Evolutionary conservation across 1,140 invertebrate species (phyloP), one percentile per base, ranked within the genome.

Genomic region (Manduca sexta): DNA sequence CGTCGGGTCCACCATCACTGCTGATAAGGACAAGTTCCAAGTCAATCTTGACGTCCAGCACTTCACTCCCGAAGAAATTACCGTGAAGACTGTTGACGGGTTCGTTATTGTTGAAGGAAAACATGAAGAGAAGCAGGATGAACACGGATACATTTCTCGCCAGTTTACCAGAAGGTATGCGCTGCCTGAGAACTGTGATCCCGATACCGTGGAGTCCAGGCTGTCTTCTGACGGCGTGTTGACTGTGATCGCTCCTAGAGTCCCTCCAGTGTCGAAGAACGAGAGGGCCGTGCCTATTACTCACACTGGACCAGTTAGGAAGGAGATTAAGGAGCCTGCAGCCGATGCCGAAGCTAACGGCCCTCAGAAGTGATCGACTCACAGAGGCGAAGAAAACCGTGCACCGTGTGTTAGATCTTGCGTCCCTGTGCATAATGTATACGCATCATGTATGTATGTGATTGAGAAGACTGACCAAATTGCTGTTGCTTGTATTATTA

Each of bases 31-130:
- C 4, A 80, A 75, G 37, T 91, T 91, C 56, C 89, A 94, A 69
- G 90, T 93, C 0, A 90, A 88, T 56, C 70, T 95, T 59, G 95
- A 97, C 69, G 93, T 97, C 0, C 91, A 94, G 33, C 94, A 97
- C 53, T 97, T 97, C 69, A 84, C 90, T 30, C 94, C 95, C 0
- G 91, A 93, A 40, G 95, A 97, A 71, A 92, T 97, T 12, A 88
- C 89, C 3, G 93, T 97, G 0, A 95, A 94, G 70, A 93, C 91
- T 0, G 89, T 90, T 1, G 93, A 94, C 38, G 91, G 91, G 17
- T 88, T 82, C 7, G 82, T 94, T 0, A 67, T 92, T 1, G 80
- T 94, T 1, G 90, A 93, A 55, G 92, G 90, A 1, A 94, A 93
- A 64, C 93, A 94, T 42, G 92, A 94, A 52, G 92, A 94, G 59